phyloP scores from a whole-genome alignment of 2,113 vertebrate species.

The Ciconia boyciana region DNA sequence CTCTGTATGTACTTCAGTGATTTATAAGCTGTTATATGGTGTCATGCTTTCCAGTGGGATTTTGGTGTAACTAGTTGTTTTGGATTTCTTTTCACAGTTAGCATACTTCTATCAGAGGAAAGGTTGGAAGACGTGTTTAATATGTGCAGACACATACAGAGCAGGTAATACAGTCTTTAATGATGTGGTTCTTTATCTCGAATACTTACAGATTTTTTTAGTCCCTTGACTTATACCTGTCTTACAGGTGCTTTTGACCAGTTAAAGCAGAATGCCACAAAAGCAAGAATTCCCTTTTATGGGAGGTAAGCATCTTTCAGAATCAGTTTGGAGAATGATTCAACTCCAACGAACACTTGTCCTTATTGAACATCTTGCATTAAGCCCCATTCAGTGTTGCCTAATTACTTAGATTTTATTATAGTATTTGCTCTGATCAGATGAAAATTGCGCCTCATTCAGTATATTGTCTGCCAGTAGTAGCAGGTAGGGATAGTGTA shows the following conservation, averaged over 20 bases:
- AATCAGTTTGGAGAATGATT: background rate
- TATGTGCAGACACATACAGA: conserved; percentile 99
- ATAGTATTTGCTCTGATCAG: background rate
- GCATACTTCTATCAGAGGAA: conserved; percentile 98
- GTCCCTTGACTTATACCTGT: conserved; percentile 33
- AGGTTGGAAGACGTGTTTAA: conserved; percentile 98
- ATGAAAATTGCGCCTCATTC: background rate
- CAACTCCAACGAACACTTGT: background rate
- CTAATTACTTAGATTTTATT: background rate
- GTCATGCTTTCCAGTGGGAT: background rate
- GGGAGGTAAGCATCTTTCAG: conserved; percentile 84
- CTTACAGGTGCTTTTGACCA: conserved; percentile 95
- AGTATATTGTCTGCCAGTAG: background rate
- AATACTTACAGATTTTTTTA: background rate
- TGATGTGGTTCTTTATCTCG: background rate
- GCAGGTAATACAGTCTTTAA: conserved; percentile 78
- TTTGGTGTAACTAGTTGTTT: background rate
- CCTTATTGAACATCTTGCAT: background rate
- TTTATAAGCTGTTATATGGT: background rate
- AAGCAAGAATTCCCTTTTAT: conserved; percentile 99
- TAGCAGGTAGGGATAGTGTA: background rate
- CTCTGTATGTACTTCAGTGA: background rate
- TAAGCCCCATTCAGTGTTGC: background rate
- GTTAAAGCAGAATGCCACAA: conserved; percentile 98
- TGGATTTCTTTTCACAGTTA: conserved; percentile 77